Percentiles rank a stretch among this genome's conserved stretches.
These are phyloP conservation scores for Blastobasis lacticolella DNA, from an alignment of 2,888 invertebrate species.

Conservation along the genomic window DNA sequence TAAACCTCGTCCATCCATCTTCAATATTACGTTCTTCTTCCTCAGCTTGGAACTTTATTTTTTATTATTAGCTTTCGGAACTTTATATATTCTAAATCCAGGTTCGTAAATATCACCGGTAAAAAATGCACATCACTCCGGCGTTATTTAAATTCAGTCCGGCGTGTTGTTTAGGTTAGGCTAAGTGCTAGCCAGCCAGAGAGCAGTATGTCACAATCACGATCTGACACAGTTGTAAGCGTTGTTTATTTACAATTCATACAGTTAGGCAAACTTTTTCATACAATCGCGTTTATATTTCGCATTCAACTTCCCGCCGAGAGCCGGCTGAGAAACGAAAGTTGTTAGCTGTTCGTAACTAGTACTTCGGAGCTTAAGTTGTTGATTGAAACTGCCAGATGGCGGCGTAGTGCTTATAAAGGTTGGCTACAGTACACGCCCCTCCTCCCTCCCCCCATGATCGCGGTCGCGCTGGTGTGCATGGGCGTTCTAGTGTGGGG, in stretches of 20 bases:
- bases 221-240: conserved; percentile 45
- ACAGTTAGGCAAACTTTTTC: conserved; percentile 14
- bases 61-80: too few relatives aligned
- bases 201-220: conserved; percentile 29
- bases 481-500: conserved; percentile 29
- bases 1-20: too few relatives aligned
- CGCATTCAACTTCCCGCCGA: conserved; percentile 44
- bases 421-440: conserved; percentile 41
- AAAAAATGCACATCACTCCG: conserved; percentile 44
- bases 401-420: conserved; percentile 70
- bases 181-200: conserved; percentile 4
- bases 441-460: conserved; percentile 23
- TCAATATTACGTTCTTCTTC: too few relatives aligned
- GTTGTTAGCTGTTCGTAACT: conserved; percentile 63
- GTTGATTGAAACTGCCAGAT: conserved; percentile 73
- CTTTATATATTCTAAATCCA: conserved; percentile 49
- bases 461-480: conserved; percentile 23
- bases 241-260: not conserved
- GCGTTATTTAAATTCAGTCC: conserved; percentile 11
- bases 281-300: conserved; percentile 40
- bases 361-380: conserved; percentile 64
- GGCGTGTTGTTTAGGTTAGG: conserved; percentile 4
- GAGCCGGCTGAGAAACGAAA: conserved; percentile 36
- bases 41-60: too few relatives aligned
- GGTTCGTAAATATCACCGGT: conserved; percentile 47